Conservation (phyloP, 2,797 vertebrate genomes). For the Aulostomus chinensis region DNA sequence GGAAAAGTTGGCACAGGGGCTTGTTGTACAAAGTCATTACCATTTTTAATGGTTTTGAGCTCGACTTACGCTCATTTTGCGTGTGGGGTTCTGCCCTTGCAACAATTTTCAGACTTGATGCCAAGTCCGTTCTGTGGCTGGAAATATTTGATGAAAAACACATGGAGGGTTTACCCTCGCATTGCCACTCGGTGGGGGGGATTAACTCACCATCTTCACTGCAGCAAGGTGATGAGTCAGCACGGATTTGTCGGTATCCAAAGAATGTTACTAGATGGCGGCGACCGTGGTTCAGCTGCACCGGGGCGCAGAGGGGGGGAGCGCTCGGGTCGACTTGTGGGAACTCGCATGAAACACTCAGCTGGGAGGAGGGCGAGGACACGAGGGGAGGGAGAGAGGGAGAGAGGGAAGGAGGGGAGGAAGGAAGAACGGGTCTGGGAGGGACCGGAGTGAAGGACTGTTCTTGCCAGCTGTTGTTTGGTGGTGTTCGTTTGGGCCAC, state of each 20-base stretch:
- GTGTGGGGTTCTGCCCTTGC: too few relatives aligned
- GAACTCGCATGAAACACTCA: constrained; percentile 47
- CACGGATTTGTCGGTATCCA: constrained; percentile 52
- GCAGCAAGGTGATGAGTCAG: constrained; percentile 51
- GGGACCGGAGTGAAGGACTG: constrained; percentile 17
- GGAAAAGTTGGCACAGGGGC: too few relatives aligned
- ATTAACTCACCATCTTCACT: not conserved
- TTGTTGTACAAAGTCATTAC: too few relatives aligned
- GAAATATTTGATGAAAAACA: not conserved
- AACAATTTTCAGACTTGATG: too few relatives aligned
- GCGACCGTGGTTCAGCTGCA: constrained; percentile 24
- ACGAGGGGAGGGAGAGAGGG: not conserved
- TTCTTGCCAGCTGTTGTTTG: constrained; percentile 39
- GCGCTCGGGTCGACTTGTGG: constrained; percentile 44
- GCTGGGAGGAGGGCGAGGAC: constrained; percentile 11
- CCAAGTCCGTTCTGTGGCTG: too few relatives aligned
- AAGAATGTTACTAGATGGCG: constrained; percentile 63
- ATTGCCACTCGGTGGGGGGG: not conserved
- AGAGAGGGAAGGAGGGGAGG: not conserved
- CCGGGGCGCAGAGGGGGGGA: constrained; percentile 31
- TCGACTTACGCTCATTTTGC: too few relatives aligned
- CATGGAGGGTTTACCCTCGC: not conserved
- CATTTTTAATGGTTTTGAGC: too few relatives aligned
- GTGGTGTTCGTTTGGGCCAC: constrained; percentile 14
- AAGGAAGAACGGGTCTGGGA: constrained; percentile 26